Evolutionary conservation across 2,113 vertebrate species (phyloP).

Genomic region (Elanus axillaris): DNA sequence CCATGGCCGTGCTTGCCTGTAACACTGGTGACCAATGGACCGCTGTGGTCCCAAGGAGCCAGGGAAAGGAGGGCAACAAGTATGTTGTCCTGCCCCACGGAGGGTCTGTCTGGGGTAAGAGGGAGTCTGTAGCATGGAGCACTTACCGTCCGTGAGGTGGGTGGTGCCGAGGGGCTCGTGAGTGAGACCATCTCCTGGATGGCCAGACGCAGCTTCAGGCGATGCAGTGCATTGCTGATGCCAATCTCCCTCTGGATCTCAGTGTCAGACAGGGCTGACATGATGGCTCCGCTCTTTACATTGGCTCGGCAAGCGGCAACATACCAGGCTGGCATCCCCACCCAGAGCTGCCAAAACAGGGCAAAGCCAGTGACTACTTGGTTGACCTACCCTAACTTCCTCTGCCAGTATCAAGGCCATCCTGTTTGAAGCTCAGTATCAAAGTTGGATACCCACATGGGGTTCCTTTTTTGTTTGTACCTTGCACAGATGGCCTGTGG

Average conservation of each 20-base stretch:
- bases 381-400: background rate
- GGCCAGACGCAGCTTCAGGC: conserved; percentile 92
- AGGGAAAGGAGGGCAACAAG: background rate
- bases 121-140: background rate
- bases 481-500: background rate
- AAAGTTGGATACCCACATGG: accelerated
- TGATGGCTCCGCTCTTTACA: conserved; percentile 96
- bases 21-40: background rate
- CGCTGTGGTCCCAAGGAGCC: background rate
- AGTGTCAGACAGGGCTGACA: conserved; percentile 94
- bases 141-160: conserved; percentile 87
- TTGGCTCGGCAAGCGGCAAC: conserved; percentile 96
- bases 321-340: conserved; percentile 98
- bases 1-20: accelerated
- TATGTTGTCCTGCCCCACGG: accelerated
- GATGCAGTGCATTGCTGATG: conserved; percentile 95
- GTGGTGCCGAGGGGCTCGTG: conserved; percentile 91
- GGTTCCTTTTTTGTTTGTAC: background rate
- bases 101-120: background rate
- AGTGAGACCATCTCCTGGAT: conserved; percentile 98
- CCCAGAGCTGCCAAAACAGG: conserved; percentile 85
- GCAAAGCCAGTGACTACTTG: background rate
- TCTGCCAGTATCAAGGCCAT: background rate
- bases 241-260: conserved; percentile 98
- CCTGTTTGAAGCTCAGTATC: background rate